Base-by-base conservation (phyloP, 1,140 invertebrate species). In the Kradibia gibbosae region DNA sequence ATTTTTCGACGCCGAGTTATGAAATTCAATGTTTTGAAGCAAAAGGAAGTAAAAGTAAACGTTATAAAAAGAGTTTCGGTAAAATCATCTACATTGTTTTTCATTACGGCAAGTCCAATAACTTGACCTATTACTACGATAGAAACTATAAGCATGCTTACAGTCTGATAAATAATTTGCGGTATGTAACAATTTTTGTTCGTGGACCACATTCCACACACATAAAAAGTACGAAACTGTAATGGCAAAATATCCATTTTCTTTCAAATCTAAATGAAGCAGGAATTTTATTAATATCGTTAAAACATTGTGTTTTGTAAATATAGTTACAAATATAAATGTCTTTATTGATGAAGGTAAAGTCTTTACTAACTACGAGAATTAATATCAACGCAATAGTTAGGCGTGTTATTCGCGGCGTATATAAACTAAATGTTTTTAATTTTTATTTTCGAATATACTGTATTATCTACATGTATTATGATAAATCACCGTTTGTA, bases 1-100 rank as follows among this genome's bases (percentile, higher is more conserved):
- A 83, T 67, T 39, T 83, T 62, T 0, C 20, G 8, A 3, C 39
- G 73, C 15, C 70, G 42, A 7, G 28, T 22, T 25, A 65, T 0
- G 31, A 83, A 83, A 31, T 83, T 83, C 5, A 77, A 28, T 0
- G 80, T 15, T 67, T 83, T 83, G 0, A 83, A n/a, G 11, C 73
- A 65, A 31, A 83, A 53, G 7, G 73, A 75, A 10, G 39, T 22
- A 10, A 67, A 80, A 13, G 82, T 83, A 7, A 72, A 45, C 0
- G 73, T 34, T 0, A 80, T 7, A 36, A 77, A 83, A 28, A 83
- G 55, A 2, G n/a, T 42, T 13, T 83, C 78, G 0, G 67, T 55
- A 1, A 77, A 76, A 22, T 80, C 82, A 20, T 73, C 67, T 25
- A 77, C 48, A 25, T 42, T 73, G n/a, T 39, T 20, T 31, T 39